Evolutionary conservation across 2,797 vertebrate species (phyloP), one percentile per base, ranked within the genome.

Genomic region (Perodicticus potto): DNA sequence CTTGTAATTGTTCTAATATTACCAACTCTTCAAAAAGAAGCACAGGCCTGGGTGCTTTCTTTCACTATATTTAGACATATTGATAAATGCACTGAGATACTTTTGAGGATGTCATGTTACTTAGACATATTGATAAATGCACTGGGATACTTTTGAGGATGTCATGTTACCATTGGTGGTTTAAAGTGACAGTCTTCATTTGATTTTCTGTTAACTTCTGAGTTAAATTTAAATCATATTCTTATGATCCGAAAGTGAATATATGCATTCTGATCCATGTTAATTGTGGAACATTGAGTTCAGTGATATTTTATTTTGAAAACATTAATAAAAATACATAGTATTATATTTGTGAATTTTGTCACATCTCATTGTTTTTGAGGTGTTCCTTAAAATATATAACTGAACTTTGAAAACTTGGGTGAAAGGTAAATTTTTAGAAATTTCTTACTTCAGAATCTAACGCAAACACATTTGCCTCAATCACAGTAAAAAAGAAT

Each of bases 151-250:
- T 94, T 13, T 53, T 92, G 67, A 86, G 65, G 70, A 27, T 63
- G 65, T 55, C 63, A 7, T 93, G 37, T 88, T 29, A 69, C 72
- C 49, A 65, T 19, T 89, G 57, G 27, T 94, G 70, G 5, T 92
- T 95, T 85, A 87, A 93, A 95, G 80, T 86, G 74, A 83, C 55
- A 76, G 19, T 81, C 45, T 87, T 93, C 49, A 34, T 85, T 73
- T 91, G n/a, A 96, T 40, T 89, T 97, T 72, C 74, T 95, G 14
- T 86, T 89, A 86, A 55, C 57, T 82, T 91, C 43, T 92, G 25
- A 93, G 80, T 78, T 94, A 95, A 96, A n/a, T 96, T n/a, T n/a
- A n/a, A 37, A 61, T 89, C 19, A 7, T 78, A 77, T 76, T 91
- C 84, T 88, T 95, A 70, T 96, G 34, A 16, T 11, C 77, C 73